Percentiles rank a stretch among this genome's conserved stretches.
Evolutionary conservation across 2,113 vertebrate genomes (phyloP).

Genomic region (Sminthopsis crassicaudata): DNA sequence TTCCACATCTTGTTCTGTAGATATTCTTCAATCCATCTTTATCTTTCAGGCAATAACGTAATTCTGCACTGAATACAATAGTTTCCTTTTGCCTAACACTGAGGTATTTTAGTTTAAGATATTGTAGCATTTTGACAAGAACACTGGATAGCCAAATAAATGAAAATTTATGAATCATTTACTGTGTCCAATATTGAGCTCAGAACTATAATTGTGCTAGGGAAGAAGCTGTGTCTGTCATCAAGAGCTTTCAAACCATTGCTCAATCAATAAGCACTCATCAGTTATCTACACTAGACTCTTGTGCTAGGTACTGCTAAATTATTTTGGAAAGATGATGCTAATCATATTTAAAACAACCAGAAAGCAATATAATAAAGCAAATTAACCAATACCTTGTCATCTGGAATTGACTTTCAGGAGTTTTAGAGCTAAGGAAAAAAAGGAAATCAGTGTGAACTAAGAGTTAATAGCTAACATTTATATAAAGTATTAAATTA

Average conservation of each 20-base stretch:
- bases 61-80: background rate
- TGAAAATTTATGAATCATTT: constrained; percentile 5
- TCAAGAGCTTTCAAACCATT: background rate
- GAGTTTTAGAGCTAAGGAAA: background rate
- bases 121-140: background rate
- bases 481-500: background rate
- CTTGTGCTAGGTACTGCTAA: background rate
- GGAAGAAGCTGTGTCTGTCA: background rate
- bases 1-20: background rate
- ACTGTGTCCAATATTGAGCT: background rate
- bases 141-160: background rate
- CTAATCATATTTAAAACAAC: background rate
- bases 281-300: background rate
- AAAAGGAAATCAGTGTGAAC: background rate
- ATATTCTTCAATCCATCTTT: background rate
- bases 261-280: background rate
- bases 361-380: background rate
- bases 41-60: background rate
- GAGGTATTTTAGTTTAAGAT: background rate
- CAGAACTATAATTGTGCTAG: background rate
- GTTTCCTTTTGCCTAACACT: background rate
- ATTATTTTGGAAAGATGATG: background rate
- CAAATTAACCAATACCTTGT: background rate
- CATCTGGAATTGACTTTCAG: background rate
- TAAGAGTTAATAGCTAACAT: background rate